Conservation (phyloP, 2,888 invertebrate species). For the Idaea dimidiata region DNA sequence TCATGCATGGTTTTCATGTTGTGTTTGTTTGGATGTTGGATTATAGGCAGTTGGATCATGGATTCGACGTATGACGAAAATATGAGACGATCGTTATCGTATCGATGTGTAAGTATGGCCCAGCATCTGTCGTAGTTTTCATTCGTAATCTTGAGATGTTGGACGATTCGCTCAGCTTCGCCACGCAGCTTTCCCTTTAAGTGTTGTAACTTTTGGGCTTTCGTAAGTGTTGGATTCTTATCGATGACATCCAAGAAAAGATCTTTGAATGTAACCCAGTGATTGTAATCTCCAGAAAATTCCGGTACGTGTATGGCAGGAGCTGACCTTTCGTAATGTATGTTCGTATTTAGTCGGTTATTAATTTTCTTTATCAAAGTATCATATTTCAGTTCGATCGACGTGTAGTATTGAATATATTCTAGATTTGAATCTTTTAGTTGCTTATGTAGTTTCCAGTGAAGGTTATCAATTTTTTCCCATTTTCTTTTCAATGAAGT, state of each 20-base stretch:
- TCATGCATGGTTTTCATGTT: conserved; percentile 24
- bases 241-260: conserved; percentile 23
- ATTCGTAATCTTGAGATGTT: conserved; percentile 7
- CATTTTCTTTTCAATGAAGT: conserved; percentile 15
- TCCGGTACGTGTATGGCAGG: conserved; percentile 10
- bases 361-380: too few species aligned
- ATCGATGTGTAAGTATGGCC: conserved; percentile 2
- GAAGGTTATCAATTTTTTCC: conserved; percentile 17
- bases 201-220: conserved; percentile 17
- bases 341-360: too few species aligned
- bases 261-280: conserved; percentile 14
- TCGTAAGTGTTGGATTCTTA: conserved; percentile 19
- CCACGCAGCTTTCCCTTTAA: conserved; percentile 26
- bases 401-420: conserved; percentile 6
- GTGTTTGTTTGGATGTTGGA: too few species aligned
- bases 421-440: conserved; percentile 11
- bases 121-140: conserved; percentile 2
- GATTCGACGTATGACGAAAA: too few species aligned
- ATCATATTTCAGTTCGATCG: too few species aligned
- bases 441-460: conserved; percentile 17
- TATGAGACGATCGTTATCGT: background rate
- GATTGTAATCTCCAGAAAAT: conserved; percentile 9
- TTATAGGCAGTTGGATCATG: conserved; percentile 16
- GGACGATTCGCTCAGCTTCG: background rate
- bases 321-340: conserved; percentile 11